Evolutionary conservation across 2,113 vertebrate genomes (phyloP), one percentile per base, ranked within the genome.

Genomic region (Alexandromys fortis): DNA sequence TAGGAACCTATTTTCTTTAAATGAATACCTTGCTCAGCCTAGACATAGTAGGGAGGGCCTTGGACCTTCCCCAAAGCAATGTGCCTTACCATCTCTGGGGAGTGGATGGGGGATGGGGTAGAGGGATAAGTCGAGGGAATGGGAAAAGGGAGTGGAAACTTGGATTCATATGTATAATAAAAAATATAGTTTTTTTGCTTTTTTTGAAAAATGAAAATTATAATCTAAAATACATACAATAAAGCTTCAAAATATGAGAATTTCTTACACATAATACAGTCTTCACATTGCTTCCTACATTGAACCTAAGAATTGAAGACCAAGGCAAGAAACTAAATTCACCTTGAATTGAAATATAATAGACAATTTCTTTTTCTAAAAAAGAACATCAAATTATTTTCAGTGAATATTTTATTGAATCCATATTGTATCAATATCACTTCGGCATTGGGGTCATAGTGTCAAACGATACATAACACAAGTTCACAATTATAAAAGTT

Each of bases 171-270:
- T 7, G 19, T 21, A 58, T 21, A 22, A 21, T 58, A 5, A 58
- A 58, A 58, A 21, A 58, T 21, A 58, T 21, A 58, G 58, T 21
- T 21, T 58, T 5, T 58, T 58, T 58, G 5, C 58, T 21, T 58
- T 58, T 7, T 58, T 7, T 2, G 19, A 58, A 58, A 58, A 58
- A 58, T 58, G 21, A 58, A 58, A 58, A 21, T 21, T 58, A 38
- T 61, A 0, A 49, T 81, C 67, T 94, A 86, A 30, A 94, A 55
- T 28, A 78, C 47, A 28, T 91, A 81, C 19, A 95, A 63, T 35
- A 81, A 11, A 92, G 14, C 19, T 72, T 96, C 89, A 75, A 94
- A 92, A 76, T 45, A 94, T 94, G 5, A 86, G 52, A 82, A 95
- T 17, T 89, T 2, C 26, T 88, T 28, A 96, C 45, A 38, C 11